Percentiles rank a stretch among this genome's conserved stretches.
Conservation (phyloP, 1,140 invertebrate species). For the Pemphigus obesinymphae region DNA sequence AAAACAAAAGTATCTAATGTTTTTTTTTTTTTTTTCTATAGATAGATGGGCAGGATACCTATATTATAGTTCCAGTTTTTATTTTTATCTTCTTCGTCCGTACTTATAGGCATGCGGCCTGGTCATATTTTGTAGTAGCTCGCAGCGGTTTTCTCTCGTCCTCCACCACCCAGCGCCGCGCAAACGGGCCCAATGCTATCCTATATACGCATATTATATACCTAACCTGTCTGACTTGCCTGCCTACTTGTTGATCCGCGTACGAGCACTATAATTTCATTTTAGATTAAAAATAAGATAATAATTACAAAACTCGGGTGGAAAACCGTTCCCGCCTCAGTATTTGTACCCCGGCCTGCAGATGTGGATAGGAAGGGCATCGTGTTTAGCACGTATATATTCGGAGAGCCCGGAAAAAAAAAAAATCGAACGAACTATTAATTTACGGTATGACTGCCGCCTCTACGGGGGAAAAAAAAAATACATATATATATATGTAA, state of each 20-base stretch:
- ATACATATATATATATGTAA: neutral
- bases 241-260: conserved; percentile 6
- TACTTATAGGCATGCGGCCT: neutral
- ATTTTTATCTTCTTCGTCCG: neutral
- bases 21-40: neutral
- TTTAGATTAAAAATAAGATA: conserved; percentile 28
- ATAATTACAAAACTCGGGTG: neutral
- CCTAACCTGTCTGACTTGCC: neutral
- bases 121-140: neutral
- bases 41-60: neutral
- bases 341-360: neutral
- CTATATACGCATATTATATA: neutral
- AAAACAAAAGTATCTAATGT: neutral
- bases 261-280: conserved; percentile 11
- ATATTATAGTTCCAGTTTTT: conserved; percentile 13
- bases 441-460: neutral
- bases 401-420: neutral
- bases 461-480: too few relatives aligned
- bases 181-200: neutral
- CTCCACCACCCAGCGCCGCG: neutral
- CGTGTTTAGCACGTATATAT: neutral
- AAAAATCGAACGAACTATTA: conserved; percentile 25
- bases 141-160: neutral
- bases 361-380: neutral
- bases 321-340: neutral